A percentile compares a stretch with the other conserved stretches of the same genome.
Evolutionary conservation across 37 sponge, comb jelly and placozoan species (phyloP).

Genomic region (Aplysina aerophoba): DNA sequence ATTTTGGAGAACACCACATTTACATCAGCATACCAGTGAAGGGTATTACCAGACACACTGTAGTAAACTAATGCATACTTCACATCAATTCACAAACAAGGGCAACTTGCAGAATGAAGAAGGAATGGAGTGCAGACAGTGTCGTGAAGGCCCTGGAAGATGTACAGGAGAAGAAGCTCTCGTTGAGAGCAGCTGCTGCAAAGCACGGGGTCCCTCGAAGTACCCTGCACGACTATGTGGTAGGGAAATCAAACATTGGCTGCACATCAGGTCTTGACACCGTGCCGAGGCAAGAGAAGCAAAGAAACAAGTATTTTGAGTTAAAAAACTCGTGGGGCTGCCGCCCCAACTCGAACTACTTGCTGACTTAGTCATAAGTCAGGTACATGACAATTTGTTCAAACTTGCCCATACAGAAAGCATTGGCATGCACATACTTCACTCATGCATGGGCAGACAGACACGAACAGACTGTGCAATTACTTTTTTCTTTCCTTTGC

Average conservation of each 20-base stretch:
- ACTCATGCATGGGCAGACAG: too few species aligned
- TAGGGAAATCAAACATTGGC: conserved; percentile 1
- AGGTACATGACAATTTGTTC: too few species aligned
- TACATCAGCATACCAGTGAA: not conserved
- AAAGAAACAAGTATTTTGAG: too few species aligned
- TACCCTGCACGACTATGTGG: conserved; percentile 33
- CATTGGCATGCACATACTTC: too few species aligned
- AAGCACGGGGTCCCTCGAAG: conserved; percentile 36
- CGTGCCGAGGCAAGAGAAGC: not conserved
- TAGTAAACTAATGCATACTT: not conserved
- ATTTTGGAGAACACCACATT: not conserved
- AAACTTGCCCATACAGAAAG: too few species aligned
- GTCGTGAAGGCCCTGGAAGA: too few species aligned
- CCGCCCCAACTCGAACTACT: too few species aligned
- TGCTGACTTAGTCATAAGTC: too few species aligned
- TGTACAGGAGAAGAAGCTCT: not conserved
- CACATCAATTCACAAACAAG: not conserved
- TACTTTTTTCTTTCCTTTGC: too few species aligned
- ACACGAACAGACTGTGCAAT: too few species aligned
- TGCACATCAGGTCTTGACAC: too few species aligned
- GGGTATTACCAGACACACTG: conserved; percentile 8
- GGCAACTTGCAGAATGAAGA: conserved; percentile 10
- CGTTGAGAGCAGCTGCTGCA: conserved; percentile 14
- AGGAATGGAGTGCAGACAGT: not conserved
- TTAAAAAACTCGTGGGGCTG: too few species aligned